phyloP scores from a whole-genome alignment of 2,113 vertebrate genomes.

The Paramisgurnus dabryanus region DNA sequence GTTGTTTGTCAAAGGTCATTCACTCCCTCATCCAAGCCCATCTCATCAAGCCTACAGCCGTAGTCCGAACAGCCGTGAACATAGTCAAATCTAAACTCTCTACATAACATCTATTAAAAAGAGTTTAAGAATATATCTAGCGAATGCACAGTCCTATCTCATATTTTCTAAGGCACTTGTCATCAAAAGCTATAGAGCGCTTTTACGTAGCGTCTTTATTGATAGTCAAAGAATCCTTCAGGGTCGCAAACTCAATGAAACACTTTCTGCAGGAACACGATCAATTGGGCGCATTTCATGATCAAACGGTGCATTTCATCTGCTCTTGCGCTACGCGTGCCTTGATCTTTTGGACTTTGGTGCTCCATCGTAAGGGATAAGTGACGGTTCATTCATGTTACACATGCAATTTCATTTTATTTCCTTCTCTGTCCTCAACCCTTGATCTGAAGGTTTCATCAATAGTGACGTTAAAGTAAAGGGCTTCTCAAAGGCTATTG shows the following conservation, averaged over 20 bases:
- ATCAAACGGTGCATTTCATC: constrained; percentile 41
- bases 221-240: constrained; percentile 16
- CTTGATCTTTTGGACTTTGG: constrained; percentile 36
- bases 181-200: neutral
- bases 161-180: neutral
- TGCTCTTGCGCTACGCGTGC: constrained; percentile 4
- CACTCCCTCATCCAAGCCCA: constrained; percentile 12
- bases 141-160: neutral
- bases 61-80: neutral
- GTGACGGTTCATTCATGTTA: constrained; percentile 15
- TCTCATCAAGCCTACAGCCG: constrained; percentile 26
- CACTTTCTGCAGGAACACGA: neutral
- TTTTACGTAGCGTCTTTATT: neutral
- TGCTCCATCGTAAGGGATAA: constrained; percentile 14
- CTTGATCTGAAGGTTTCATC: constrained; percentile 17
- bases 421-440: constrained; percentile 27
- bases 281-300: constrained; percentile 23
- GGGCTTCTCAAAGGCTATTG: constrained; percentile 4
- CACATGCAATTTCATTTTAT: constrained; percentile 20
- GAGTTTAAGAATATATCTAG: neutral
- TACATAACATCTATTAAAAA: neutral
- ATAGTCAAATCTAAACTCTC: constrained; percentile 1
- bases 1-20: constrained; percentile 33
- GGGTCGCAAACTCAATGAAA: constrained; percentile 13
- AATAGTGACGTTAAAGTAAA: neutral